Evolutionary conservation across 92 coral and sea anemone genomes (phyloP).

Genomic region (Heteractis magnifica): DNA sequence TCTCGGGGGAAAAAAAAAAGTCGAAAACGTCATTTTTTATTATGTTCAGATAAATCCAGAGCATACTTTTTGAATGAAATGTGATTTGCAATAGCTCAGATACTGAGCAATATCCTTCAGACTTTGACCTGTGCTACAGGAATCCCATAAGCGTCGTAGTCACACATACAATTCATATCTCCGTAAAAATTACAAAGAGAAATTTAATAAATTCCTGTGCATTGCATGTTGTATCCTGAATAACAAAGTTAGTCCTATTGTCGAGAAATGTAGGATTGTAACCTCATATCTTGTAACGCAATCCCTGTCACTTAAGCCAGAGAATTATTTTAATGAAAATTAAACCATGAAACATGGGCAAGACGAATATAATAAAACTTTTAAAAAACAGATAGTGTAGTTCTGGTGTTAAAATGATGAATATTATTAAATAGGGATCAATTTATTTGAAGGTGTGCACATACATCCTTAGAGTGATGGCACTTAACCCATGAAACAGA

Average conservation of each 20-base stretch:
- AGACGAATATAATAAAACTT: slow-evolving; percentile 20
- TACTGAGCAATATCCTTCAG: background rate
- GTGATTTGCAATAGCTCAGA: slow-evolving; percentile 6
- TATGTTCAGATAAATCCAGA: background rate
- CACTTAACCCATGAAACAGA: no score
- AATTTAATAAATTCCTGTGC: background rate
- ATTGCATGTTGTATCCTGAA: background rate
- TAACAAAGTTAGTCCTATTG: background rate
- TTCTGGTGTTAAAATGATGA: no score
- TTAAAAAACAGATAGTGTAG: background rate
- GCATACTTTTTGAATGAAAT: background rate
- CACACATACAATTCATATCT: background rate
- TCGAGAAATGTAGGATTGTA: background rate
- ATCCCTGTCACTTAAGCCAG: slow-evolving; percentile 2
- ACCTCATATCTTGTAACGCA: slow-evolving; percentile 3
- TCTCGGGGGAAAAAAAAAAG: background rate
- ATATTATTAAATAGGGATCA: no score
- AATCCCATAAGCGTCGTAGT: background rate
- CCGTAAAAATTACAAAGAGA: background rate
- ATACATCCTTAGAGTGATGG: no score
- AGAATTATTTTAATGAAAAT: slow-evolving; percentile 35
- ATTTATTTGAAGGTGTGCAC: no score
- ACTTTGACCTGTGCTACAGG: background rate
- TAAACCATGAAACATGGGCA: slow-evolving; percentile 13
- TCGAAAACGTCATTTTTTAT: background rate